phyloP scores from a whole-genome alignment of 92 coral and sea anemone genomes.

The Phymanthus crucifer region DNA sequence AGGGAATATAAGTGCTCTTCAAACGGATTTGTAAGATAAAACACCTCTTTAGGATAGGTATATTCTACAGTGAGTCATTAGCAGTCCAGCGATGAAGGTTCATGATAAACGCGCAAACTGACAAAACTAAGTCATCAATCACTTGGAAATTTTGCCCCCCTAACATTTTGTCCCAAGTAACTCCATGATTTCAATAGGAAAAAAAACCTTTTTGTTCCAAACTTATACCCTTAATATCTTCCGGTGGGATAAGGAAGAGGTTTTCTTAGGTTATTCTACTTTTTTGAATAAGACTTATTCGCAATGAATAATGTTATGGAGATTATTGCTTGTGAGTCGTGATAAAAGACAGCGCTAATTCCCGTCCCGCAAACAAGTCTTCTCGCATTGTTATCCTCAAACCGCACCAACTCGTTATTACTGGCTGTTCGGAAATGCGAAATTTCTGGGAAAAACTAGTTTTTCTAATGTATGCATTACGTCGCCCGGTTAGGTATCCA shows the following conservation, averaged over 20 bases:
- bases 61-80: constrained; percentile 13
- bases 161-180: neutral
- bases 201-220: neutral
- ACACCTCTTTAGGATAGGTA: constrained; percentile 14
- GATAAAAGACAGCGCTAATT: too few relatives aligned
- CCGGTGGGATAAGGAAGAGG: neutral
- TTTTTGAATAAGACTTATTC: neutral
- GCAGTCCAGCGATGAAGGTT: neutral
- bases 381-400: neutral
- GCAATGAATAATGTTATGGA: neutral
- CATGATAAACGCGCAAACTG: neutral
- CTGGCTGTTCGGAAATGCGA: constrained; percentile 18
- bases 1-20: constrained; percentile 10
- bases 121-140: neutral
- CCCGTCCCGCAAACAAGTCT: neutral
- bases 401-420: neutral
- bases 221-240: neutral
- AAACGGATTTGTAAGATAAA: constrained; percentile 8
- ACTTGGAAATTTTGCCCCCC: neutral
- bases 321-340: neutral
- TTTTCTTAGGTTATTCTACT: neutral
- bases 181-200: neutral
- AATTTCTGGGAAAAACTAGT: constrained; percentile 11
- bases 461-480: neutral
- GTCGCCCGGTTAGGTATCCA: neutral